These are phyloP conservation scores for Holocentrus rufus DNA, from an alignment of 2,797 vertebrate genomes.

Conservation along the genomic window DNA sequence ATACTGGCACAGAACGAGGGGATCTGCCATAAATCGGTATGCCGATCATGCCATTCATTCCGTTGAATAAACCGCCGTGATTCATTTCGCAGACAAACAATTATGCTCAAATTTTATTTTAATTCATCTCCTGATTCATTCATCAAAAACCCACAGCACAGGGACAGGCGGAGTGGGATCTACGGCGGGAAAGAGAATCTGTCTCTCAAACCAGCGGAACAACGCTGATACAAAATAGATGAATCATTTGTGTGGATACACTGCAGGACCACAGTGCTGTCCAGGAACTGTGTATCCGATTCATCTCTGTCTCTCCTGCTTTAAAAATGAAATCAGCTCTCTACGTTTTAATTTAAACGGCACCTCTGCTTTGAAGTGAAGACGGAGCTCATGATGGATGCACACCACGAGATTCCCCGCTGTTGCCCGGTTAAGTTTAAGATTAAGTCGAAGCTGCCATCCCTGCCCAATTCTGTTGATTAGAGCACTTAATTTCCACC, in stretches of 20 bases:
- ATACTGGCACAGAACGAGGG: slow-evolving; percentile 60
- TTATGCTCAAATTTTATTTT: slow-evolving; percentile 64
- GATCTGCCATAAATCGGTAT: slow-evolving; percentile 60
- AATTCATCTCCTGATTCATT: slow-evolving; percentile 64
- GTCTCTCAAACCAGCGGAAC: slow-evolving; percentile 13
- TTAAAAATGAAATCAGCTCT: slow-evolving; percentile 2
- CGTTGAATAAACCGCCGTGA: slow-evolving; percentile 60
- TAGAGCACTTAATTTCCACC: slow-evolving; percentile 29
- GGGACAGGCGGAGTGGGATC: slow-evolving; percentile 6
- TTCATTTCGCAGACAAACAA: slow-evolving; percentile 63
- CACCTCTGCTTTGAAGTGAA: not conserved
- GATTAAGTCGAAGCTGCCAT: slow-evolving; percentile 44
- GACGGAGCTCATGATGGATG: not conserved
- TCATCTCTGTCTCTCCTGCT: not conserved
- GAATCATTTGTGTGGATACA: not conserved
- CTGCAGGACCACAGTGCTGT: not conserved
- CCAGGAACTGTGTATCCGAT: not conserved
- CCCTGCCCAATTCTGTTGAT: slow-evolving; percentile 54
- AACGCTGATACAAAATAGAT: slow-evolving; percentile 17
- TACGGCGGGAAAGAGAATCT: not conserved
- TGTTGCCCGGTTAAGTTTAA: slow-evolving; percentile 28
- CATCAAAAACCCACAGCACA: slow-evolving; percentile 37
- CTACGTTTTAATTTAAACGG: not conserved
- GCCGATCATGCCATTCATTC: slow-evolving; percentile 55
- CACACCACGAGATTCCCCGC: slow-evolving; percentile 6